Conservation (phyloP, 1,140 invertebrate species). For the Chironomus striatipennis region DNA sequence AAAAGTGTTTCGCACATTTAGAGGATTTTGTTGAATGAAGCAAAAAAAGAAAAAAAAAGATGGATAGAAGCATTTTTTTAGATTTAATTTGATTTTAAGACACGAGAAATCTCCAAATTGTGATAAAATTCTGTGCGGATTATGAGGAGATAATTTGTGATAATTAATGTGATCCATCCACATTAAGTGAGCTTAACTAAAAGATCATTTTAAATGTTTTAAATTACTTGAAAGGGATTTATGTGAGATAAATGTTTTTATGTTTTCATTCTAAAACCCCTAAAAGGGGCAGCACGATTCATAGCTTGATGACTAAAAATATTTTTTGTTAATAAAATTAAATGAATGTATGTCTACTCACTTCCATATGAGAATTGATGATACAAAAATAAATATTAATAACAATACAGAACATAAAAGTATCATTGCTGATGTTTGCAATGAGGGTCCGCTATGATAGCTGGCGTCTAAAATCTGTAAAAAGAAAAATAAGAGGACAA, state of each 20-base stretch:
- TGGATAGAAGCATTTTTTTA: background rate
- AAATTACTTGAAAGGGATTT: slow-evolving; percentile 6
- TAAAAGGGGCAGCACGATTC: background rate
- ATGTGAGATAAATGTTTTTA: background rate
- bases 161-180: slow-evolving; percentile 8
- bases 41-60: background rate
- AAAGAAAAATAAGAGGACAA: slow-evolving; percentile 33
- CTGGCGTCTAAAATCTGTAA: slow-evolving; percentile 73
- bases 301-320: background rate
- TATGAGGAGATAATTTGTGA: background rate
- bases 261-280: background rate
- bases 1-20: too few relatives aligned
- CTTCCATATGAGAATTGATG: slow-evolving; percentile 70
- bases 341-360: slow-evolving; percentile 45
- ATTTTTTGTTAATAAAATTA: background rate
- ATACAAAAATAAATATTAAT: slow-evolving; percentile 60
- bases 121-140: too few relatives aligned
- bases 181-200: slow-evolving; percentile 3
- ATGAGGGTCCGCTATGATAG: slow-evolving; percentile 63
- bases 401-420: slow-evolving; percentile 62
- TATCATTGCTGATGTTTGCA: slow-evolving; percentile 68
- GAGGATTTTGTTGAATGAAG: background rate
- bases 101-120: background rate
- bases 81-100: slow-evolving; percentile 8
- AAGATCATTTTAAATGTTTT: slow-evolving; percentile 8